These are phyloP conservation scores for Circaetus gallicus DNA, from an alignment of 2,113 vertebrate species.

Conservation along the genomic window DNA sequence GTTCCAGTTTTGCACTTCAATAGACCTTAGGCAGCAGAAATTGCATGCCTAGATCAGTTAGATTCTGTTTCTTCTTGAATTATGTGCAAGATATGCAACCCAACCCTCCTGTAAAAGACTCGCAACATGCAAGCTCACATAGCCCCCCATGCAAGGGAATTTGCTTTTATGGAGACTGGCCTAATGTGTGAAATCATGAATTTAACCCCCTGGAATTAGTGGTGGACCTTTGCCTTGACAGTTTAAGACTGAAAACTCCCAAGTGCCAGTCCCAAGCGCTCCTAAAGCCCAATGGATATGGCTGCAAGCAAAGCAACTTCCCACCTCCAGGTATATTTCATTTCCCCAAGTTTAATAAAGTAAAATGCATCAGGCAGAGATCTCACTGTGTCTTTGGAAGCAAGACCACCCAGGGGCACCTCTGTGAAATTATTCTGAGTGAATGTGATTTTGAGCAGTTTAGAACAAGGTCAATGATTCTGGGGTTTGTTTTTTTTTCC, in stretches of 20 bases:
- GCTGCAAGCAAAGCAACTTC: not conserved
- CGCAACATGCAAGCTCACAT: not conserved
- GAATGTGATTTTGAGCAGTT: not conserved
- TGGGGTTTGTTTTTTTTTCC: not conserved
- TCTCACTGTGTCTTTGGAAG: not conserved
- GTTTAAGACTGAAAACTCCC: not conserved
- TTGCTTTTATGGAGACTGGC: not conserved
- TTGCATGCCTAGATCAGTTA: not conserved
- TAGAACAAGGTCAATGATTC: not conserved
- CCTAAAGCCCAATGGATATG: not conserved
- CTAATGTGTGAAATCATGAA: not conserved
- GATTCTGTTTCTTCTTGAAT: not conserved
- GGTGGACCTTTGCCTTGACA: not conserved
- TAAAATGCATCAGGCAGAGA: not conserved
- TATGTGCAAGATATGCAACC: not conserved
- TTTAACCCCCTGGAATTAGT: not conserved
- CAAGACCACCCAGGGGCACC: not conserved
- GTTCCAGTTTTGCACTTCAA: not conserved
- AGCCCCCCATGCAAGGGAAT: not conserved
- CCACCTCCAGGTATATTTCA: not conserved
- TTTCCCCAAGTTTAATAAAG: not conserved
- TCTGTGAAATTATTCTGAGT: not conserved
- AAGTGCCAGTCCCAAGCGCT: accelerated
- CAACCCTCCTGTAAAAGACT: not conserved
- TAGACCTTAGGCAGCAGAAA: slow-evolving; percentile 3